phyloP scores from a whole-genome alignment of 2,888 invertebrate genomes.

The Polylopha cassiicola region DNA sequence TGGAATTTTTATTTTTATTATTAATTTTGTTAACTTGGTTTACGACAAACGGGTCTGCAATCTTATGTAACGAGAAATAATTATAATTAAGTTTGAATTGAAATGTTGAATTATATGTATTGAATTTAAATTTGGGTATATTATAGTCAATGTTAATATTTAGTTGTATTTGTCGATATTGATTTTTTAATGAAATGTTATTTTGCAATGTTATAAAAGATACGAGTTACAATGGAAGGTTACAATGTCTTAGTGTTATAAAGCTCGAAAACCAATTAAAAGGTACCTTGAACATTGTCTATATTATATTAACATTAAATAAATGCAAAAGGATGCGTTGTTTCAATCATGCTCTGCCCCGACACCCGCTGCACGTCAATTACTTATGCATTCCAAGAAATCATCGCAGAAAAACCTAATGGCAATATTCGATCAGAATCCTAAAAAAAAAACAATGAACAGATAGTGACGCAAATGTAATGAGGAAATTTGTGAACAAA shows the following conservation, averaged over 20 bases:
- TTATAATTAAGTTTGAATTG: constrained; percentile 65
- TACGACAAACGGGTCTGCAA: constrained; percentile 73
- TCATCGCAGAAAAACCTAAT: too few species aligned
- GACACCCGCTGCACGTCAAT: too few species aligned
- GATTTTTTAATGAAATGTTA: constrained; percentile 67
- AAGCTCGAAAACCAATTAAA: constrained; percentile 75
- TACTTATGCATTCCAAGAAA: too few species aligned
- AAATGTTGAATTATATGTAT: constrained; percentile 53
- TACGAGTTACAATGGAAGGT: constrained; percentile 65
- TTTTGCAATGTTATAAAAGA: constrained; percentile 70
- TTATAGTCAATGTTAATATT: constrained; percentile 72
- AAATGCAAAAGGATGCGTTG: constrained; percentile 56
- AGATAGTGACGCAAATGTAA: too few species aligned
- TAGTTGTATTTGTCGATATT: constrained; percentile 62
- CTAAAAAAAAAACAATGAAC: too few species aligned
- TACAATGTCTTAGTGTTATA: constrained; percentile 72
- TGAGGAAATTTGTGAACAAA: too few species aligned
- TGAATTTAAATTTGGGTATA: constrained; percentile 71
- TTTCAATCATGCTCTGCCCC: constrained; percentile 16
- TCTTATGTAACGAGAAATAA: constrained; percentile 65
- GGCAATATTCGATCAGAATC: too few species aligned
- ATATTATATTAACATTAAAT: constrained; percentile 78
- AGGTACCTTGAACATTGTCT: constrained; percentile 78
- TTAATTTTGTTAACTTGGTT: constrained; percentile 68
- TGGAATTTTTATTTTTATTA: constrained; percentile 64